A percentile compares a stretch with the other conserved stretches of the same genome.
Conservation (phyloP, 2,888 invertebrate genomes). For the Drosophila buzzatii region DNA sequence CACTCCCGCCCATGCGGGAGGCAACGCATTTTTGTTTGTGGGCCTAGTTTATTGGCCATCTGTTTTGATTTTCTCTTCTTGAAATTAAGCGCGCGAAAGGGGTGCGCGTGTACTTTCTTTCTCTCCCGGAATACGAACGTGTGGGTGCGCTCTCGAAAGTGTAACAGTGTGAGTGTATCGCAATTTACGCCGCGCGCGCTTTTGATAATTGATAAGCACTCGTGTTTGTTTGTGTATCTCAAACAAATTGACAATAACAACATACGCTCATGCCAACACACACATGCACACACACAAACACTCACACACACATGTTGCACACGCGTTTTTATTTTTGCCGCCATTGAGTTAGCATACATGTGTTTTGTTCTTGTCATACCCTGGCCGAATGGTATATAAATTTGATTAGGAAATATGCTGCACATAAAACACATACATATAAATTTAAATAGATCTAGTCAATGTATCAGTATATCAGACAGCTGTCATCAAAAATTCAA, state of each 20-base stretch:
- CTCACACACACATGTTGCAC: conserved; percentile 72
- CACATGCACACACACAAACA: conserved; percentile 65
- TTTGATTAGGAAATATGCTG: not conserved
- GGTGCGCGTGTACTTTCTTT: conserved; percentile 81
- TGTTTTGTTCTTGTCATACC: conserved; percentile 1
- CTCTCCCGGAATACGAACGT: conserved; percentile 33
- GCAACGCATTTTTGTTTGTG: conserved; percentile 57
- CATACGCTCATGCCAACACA: not conserved
- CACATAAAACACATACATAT: not conserved
- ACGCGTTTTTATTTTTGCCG: conserved; percentile 58
- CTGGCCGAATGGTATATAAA: not conserved
- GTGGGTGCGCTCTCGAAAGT: conserved; percentile 38
- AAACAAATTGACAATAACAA: conserved; percentile 49
- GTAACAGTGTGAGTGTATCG: conserved; percentile 49
- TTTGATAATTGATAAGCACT: conserved; percentile 71
- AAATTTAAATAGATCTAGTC: not conserved
- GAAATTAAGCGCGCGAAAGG: conserved; percentile 79
- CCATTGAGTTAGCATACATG: conserved; percentile 36
- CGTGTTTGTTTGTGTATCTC: conserved; percentile 60
- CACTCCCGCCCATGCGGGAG: conserved; percentile 44
- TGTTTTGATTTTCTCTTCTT: conserved; percentile 78
- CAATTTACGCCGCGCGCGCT: conserved; percentile 59
- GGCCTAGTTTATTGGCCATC: conserved; percentile 65
- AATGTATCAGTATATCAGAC: not conserved
- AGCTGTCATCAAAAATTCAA: not conserved